These are phyloP conservation scores for Calonectris borealis DNA, from an alignment of 2,113 vertebrate species.

Conservation along the genomic window DNA sequence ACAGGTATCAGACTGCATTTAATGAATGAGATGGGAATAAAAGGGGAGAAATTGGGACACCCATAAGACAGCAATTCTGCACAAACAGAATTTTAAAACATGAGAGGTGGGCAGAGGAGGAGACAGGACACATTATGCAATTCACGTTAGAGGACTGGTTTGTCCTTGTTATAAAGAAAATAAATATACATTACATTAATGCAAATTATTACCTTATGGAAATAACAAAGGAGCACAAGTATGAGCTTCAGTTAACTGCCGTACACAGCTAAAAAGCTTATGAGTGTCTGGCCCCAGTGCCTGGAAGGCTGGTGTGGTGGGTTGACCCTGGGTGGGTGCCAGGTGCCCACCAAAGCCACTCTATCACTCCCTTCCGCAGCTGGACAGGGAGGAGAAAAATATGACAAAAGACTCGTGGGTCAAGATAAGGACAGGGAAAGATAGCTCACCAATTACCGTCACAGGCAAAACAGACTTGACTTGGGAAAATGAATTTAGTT, in stretches of 20 bases:
- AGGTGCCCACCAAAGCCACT: background rate
- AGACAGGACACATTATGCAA: background rate
- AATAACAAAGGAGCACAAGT: background rate
- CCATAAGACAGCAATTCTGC: background rate
- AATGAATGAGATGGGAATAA: background rate
- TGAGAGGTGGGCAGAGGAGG: background rate
- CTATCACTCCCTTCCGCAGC: background rate
- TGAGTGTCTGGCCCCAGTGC: background rate
- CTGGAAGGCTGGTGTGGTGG: background rate
- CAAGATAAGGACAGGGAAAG: background rate
- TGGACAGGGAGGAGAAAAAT: background rate
- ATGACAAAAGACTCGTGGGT: rapidly evolving
- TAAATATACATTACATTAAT: background rate
- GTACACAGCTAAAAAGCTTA: background rate
- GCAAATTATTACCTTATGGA: background rate
- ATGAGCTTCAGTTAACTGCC: background rate
- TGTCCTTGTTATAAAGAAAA: background rate
- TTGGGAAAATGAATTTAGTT: background rate
- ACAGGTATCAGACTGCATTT: background rate
- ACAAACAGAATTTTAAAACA: background rate
- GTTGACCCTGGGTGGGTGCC: background rate
- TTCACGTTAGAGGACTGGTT: background rate
- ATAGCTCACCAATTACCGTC: background rate
- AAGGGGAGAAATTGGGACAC: background rate
- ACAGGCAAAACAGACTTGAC: rapidly evolving